Evolutionary conservation across 2,113 vertebrate genomes (phyloP).

Genomic region (Aviceda subcristata): DNA sequence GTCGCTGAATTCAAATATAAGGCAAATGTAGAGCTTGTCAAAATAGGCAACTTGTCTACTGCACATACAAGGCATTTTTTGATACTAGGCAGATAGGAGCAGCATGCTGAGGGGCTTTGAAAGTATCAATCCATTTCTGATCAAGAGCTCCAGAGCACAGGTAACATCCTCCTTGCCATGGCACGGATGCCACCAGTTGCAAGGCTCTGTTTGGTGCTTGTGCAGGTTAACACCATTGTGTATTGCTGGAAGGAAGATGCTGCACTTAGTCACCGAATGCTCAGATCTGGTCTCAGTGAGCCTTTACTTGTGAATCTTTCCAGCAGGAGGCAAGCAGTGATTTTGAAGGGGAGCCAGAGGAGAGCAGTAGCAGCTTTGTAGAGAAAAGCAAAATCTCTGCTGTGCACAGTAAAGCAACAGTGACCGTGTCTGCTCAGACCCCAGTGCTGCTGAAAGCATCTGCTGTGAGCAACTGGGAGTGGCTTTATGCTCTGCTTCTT

Average conservation of each 20-base stretch:
- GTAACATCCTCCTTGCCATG: background rate
- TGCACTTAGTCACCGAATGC: background rate
- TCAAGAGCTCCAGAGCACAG: background rate
- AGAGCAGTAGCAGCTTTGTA: background rate
- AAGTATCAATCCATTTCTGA: background rate
- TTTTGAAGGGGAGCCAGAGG: background rate
- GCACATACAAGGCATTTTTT: background rate
- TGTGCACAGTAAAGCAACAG: background rate
- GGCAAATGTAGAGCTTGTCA: background rate
- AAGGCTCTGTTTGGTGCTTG: background rate
- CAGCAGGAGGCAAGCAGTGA: background rate
- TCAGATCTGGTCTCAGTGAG: background rate
- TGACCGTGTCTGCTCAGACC: background rate
- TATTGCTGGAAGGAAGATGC: background rate
- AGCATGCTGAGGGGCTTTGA: background rate
- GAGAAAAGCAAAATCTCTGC: background rate
- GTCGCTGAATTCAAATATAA: background rate
- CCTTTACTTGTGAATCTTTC: background rate
- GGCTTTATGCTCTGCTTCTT: background rate
- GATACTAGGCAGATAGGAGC: background rate
- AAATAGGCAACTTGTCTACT: background rate
- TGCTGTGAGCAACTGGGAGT: background rate
- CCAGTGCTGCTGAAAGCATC: background rate
- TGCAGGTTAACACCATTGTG: background rate
- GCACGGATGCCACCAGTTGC: background rate